Conservation (phyloP, 2,888 invertebrate genomes). For the Conistra vaccinii region DNA sequence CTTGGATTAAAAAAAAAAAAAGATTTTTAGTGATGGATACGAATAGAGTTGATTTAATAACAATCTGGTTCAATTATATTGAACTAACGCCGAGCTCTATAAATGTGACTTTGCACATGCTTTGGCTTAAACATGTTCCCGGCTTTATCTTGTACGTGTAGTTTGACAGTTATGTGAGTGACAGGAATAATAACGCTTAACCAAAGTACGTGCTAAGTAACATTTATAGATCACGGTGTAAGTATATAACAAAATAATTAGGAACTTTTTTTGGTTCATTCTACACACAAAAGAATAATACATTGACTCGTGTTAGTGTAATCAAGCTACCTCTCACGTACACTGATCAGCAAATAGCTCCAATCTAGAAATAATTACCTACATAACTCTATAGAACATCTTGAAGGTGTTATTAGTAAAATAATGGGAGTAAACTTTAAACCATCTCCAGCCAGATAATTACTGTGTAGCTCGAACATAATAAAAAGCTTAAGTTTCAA, state of each 20-base stretch:
- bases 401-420: conserved; percentile 1
- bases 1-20: no score
- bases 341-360: not conserved
- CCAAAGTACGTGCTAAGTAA: not conserved
- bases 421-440: conserved; percentile 7
- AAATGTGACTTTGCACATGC: no score
- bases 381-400: not conserved
- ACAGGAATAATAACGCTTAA: not conserved
- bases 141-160: not conserved
- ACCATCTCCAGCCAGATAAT: not conserved
- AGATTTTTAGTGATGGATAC: not conserved
- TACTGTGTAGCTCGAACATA: conserved; percentile 10
- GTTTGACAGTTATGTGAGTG: not conserved
- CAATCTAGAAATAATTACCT: not conserved
- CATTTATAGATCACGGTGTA: not conserved
- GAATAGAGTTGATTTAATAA: not conserved
- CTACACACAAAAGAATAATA: no score
- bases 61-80: no score
- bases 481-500: conserved; percentile 37
- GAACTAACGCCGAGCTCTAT: not conserved
- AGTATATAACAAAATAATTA: not conserved
- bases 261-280: not conserved
- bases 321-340: not conserved
- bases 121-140: not conserved
- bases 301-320: not conserved